Percentiles rank a stretch among this genome's conserved stretches.
Conservation (phyloP, 2,113 vertebrate genomes). For the Thunnus thynnus region DNA sequence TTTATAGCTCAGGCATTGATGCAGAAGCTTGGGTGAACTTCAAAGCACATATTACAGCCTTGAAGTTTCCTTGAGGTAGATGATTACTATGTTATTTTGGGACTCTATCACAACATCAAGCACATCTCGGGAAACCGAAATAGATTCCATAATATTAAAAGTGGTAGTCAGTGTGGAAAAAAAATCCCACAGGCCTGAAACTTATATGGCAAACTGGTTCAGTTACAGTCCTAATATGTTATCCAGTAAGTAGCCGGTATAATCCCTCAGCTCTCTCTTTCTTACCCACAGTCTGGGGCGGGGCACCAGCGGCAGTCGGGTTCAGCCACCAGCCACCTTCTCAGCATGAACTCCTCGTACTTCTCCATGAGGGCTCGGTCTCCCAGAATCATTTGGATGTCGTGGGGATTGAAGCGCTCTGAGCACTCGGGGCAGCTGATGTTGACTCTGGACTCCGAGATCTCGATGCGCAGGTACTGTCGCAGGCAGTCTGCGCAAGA, state of each 20-base stretch:
- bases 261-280: not conserved
- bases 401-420: conserved; percentile 97
- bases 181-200: not conserved
- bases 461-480: conserved; percentile 98
- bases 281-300: conserved; percentile 98
- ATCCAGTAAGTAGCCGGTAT: not conserved
- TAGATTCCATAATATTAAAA: not conserved
- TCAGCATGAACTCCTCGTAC: conserved; percentile 99
- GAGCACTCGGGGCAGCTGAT: conserved; percentile 99
- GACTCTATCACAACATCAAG: conserved; percentile 3
- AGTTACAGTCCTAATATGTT: not conserved
- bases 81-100: conserved; percentile 50
- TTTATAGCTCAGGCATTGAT: conserved; percentile 57
- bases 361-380: conserved; percentile 97
- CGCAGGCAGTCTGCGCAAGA: conserved; percentile 98
- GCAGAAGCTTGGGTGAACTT: conserved; percentile 39
- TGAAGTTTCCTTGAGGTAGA: conserved; percentile 38
- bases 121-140: conserved; percentile 8
- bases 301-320: conserved; percentile 99
- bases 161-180: not conserved
- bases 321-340: conserved; percentile 96
- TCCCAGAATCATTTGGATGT: conserved; percentile 95
- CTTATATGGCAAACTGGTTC: not conserved
- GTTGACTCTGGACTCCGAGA: conserved; percentile 97
- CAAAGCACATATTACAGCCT: conserved; percentile 37